Conservation (phyloP, 2,113 vertebrate species). For the Mustela nigripes region DNA sequence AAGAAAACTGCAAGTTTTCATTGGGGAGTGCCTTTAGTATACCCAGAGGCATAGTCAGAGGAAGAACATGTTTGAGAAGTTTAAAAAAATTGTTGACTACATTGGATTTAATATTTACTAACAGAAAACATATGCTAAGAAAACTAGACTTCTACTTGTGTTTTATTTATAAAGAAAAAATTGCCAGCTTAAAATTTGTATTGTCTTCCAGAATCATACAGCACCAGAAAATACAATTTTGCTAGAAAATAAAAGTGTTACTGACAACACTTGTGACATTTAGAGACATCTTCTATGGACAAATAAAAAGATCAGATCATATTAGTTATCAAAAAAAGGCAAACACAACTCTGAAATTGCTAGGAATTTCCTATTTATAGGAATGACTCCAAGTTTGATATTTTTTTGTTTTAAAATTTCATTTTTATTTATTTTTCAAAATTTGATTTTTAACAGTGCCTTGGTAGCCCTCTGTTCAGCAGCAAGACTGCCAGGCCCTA, state of each 20-base stretch:
- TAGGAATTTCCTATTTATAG: not conserved
- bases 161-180: conserved; percentile 2
- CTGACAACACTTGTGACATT: not conserved
- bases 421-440: conserved; percentile 11
- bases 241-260: not conserved
- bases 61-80: not conserved
- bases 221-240: not conserved
- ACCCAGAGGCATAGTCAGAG: not conserved
- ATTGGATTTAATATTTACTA: conserved; percentile 31
- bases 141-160: not conserved
- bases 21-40: conserved; percentile 16
- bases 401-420: not conserved
- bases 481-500: not conserved
- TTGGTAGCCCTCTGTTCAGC: not conserved
- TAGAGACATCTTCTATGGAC: not conserved
- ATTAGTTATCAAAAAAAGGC: not conserved
- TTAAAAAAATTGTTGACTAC: not conserved
- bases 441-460: not conserved
- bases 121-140: conserved; percentile 23
- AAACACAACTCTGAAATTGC: not conserved
- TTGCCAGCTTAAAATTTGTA: not conserved
- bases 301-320: conserved; percentile 34
- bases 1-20: conserved; percentile 65
- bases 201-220: not conserved
- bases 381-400: not conserved